Percentiles rank a stretch among this genome's conserved stretches.
Conservation (phyloP, 2,888 invertebrate genomes). For the Bruchidius siliquastri region DNA sequence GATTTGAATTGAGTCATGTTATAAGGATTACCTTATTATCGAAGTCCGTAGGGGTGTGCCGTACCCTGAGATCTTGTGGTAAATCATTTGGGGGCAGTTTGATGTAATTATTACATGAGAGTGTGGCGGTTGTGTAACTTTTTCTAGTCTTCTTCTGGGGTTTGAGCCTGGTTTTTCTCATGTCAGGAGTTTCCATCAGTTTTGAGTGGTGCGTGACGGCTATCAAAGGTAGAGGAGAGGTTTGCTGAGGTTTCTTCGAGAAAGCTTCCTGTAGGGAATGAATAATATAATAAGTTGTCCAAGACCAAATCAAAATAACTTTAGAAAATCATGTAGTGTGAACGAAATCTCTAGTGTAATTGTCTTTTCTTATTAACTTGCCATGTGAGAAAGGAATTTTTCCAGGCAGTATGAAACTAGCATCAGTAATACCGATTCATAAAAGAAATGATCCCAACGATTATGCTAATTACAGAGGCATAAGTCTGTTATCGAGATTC, state of each 20-base stretch:
- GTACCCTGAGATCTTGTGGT: conserved; percentile 42
- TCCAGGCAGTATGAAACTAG: too few relatives aligned
- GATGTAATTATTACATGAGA: conserved; percentile 41
- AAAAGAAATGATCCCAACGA: too few relatives aligned
- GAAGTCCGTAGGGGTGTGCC: conserved; percentile 28
- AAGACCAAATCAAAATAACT: too few relatives aligned
- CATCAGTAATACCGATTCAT: too few relatives aligned
- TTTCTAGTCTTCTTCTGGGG: conserved; percentile 47
- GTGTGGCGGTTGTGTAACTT: conserved; percentile 42
- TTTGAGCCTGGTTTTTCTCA: conserved; percentile 42
- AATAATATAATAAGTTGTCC: background rate
- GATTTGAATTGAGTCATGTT: too few relatives aligned
- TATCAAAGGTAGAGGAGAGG: conserved; percentile 59
- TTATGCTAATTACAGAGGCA: too few relatives aligned
- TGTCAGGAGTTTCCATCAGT: conserved; percentile 46
- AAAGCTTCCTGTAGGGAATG: conserved; percentile 1
- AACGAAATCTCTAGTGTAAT: too few relatives aligned
- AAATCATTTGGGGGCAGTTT: conserved; percentile 34
- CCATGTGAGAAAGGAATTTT: too few relatives aligned
- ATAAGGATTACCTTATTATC: conserved; percentile 2
- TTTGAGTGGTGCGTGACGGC: conserved; percentile 64
- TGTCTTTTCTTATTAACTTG: too few relatives aligned
- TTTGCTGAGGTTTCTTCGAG: conserved; percentile 29
- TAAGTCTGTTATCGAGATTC: too few relatives aligned
- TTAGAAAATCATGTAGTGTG: too few relatives aligned